Base-by-base conservation (phyloP, 2,888 invertebrate genomes). In the Hemistola chrysoprasaria region DNA sequence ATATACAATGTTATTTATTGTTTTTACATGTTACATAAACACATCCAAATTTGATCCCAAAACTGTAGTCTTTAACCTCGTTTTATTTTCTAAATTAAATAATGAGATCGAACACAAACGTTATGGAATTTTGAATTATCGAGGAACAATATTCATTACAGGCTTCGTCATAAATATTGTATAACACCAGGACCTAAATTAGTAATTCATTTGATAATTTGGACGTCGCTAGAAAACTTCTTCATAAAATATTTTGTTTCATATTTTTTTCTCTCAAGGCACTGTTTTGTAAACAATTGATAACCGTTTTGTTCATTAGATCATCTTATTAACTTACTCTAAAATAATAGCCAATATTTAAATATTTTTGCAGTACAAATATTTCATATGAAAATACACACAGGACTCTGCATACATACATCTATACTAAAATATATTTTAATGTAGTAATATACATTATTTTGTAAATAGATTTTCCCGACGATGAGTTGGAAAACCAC, bases 11-110 rank as follows among this genome's bases (percentile, higher is more conserved):
- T 79, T 75, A 70, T 74, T 77, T 60, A 67, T 71, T 71, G 23
- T 47, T 39, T 82, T 78, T 84, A 85, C 82, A 86, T 79, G 83
- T 79, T 79, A 82, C 83, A 70, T 81, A 78, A 81, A 83, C 86
- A 86, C 86, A 83, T 85, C 78, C 80, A 83, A 85, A 85, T 86
- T 87, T 87, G 85, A 81, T 86, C 87, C 87, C 87, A 79, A 84
- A 83, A 82, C 81, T 85, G 85, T 84, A 87, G 87, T 86, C 86
- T 87, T 87, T 85, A n/a, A 85, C 78, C 87, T 87, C 86, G 77
- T 77, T 82, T 78, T 82, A 82, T 78, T 86, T 85, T 85, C 85
- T 86, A 85, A 83, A 84, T 87, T 85, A 88, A 86, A 86, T 87
- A 85, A 85, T 88, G 87, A 88, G 87, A 88, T 88, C 87, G 82